A percentile compares a stretch with the other conserved stretches of the same genome.
phyloP scores from a whole-genome alignment of 2,797 vertebrate species.

The Yasuhikotakia modesta region DNA sequence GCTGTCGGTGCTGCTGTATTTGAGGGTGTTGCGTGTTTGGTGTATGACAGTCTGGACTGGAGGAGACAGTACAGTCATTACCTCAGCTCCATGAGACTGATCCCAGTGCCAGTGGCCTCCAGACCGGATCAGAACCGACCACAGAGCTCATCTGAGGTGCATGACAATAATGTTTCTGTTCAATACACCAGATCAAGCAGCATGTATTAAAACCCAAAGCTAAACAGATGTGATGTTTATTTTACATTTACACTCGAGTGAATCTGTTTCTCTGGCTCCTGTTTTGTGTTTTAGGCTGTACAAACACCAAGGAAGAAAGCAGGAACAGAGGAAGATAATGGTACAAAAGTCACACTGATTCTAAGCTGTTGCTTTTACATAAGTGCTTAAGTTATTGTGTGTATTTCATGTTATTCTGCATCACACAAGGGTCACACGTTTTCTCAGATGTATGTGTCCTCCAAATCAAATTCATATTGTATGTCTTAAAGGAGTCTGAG shows the following conservation, averaged over 20 bases:
- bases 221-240: background rate
- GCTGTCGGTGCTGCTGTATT: constrained; percentile 80
- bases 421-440: background rate
- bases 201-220: background rate
- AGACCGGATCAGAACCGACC: constrained; percentile 45
- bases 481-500: too few relatives aligned
- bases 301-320: constrained; percentile 71
- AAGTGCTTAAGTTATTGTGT: too few relatives aligned
- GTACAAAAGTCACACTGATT: constrained; percentile 55
- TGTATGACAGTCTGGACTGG: constrained; percentile 88
- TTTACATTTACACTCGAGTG: background rate
- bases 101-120: constrained; percentile 72
- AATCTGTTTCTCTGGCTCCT: background rate
- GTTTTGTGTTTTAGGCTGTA: constrained; percentile 37
- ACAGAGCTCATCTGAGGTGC: constrained; percentile 61
- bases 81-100: constrained; percentile 74
- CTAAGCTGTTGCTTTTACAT: too few relatives aligned
- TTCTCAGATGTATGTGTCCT: background rate
- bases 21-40: constrained; percentile 82
- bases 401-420: background rate
- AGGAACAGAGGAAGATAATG: constrained; percentile 63
- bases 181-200: background rate
- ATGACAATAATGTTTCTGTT: background rate
- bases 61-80: constrained; percentile 86
- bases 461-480: too few relatives aligned